Percentiles rank a stretch among this genome's conserved stretches.
These are phyloP conservation scores for Oscheius sp. DNA, from an alignment of 2,888 invertebrate genomes.

Conservation along the genomic window DNA sequence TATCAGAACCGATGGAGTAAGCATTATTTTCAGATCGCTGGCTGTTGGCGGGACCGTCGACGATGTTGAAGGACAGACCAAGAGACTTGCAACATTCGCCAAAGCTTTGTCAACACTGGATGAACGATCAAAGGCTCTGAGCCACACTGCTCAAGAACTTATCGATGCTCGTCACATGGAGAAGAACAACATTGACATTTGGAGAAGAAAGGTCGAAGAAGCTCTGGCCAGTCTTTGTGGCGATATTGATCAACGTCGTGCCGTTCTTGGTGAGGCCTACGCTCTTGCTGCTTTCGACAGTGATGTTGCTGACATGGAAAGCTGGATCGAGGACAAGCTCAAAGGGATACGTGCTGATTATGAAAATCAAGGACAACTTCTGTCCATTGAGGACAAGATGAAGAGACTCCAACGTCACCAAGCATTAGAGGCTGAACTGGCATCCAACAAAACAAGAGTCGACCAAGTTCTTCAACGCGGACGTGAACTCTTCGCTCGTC, in stretches of 20 bases:
- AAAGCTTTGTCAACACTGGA: conserved; percentile 81
- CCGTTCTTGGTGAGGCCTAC: conserved; percentile 83
- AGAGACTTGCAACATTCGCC: conserved; percentile 94
- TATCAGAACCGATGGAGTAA: background rate
- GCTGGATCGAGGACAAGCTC: conserved; percentile 76
- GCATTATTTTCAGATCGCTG: conserved; percentile 39
- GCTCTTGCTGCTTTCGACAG: conserved; percentile 90
- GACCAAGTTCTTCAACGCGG: conserved; percentile 81
- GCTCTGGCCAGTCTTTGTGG: conserved; percentile 76
- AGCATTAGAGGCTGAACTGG: conserved; percentile 91
- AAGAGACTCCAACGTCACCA: conserved; percentile 89
- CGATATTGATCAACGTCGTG: conserved; percentile 80
- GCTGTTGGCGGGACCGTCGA: conserved; percentile 62
- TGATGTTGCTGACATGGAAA: conserved; percentile 81
- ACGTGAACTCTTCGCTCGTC: conserved; percentile 41
- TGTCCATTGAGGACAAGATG: conserved; percentile 90
- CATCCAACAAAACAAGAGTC: conserved; percentile 87
- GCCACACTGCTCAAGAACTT: conserved; percentile 77
- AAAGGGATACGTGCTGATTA: conserved; percentile 81
- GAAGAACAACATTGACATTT: conserved; percentile 59
- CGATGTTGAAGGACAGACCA: conserved; percentile 85
- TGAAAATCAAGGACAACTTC: conserved; percentile 83
- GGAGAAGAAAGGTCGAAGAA: conserved; percentile 58
- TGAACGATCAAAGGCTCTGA: conserved; percentile 62
- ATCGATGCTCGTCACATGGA: conserved; percentile 88